Evolutionary conservation across 2,113 vertebrate species (phyloP), one percentile per base, ranked within the genome.

Genomic region (Vidua chalybeata): DNA sequence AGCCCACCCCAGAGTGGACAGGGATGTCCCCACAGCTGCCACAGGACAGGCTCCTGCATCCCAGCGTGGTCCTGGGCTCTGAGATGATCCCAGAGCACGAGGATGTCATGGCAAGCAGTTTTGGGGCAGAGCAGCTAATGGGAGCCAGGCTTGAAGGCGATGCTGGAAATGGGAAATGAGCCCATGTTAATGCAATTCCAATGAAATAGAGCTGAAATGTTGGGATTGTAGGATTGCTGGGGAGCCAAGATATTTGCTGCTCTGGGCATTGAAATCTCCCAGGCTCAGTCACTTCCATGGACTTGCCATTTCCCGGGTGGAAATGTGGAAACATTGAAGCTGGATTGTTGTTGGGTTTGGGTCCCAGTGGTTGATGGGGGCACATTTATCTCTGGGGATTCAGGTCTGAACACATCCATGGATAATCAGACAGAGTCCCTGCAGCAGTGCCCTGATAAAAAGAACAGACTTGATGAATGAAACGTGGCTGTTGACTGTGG

Each of bases 401-500:
- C 24, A 20, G 49, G 22, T 84, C 43, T 37, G 52, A 79, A 15
- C 33, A 5, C 17, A 7, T n/a, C 77, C 52, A 0, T 27, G 41
- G 56, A 13, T 33, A 27, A 35, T 55, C 64, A 28, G 23, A 12
- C 7, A 21, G 23, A 6, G 33, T 15, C 28, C 20, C 45, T 56
- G 58, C 82, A 46, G 69, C 22, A 1, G 10, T 62, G 26, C 16
- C 19, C 43, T 45, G 58, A 2, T 41, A 11, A 2, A 9, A 73
- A 41, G 15, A 39, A 49, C 41, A 58, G 39, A 11, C n/a, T 9
- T 4, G 0, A 11, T 30, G 52, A 35, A 33, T 7, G 28, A 23
- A 48, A 27, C 0, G 0, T 7, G 19, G 13, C 59, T 59, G 31
- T 33, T 19, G 45, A 2, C 3, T 16, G 2, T 7, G 78, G 58